phyloP scores from a whole-genome alignment of 1,140 invertebrate genomes.

The Trachelipus rathkii region DNA sequence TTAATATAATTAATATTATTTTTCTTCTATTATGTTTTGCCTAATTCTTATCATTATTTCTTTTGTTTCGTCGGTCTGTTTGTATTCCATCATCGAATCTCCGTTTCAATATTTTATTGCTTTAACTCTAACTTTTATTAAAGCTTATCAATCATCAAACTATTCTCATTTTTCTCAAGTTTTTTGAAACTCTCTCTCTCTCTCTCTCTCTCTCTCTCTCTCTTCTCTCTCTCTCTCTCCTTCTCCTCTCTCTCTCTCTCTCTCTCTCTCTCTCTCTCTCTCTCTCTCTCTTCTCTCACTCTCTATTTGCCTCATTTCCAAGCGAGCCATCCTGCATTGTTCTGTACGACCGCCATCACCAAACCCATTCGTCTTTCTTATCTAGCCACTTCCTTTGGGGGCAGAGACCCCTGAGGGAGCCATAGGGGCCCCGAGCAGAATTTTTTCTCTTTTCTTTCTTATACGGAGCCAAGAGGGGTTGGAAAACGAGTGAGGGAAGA shows the following conservation, averaged over 20 bases:
- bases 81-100: too few species aligned
- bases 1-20: too few species aligned
- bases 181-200: not conserved
- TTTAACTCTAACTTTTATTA: too few species aligned
- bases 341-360: not conserved
- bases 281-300: conserved; percentile 4
- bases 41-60: too few species aligned
- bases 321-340: not conserved
- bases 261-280: conserved; percentile 7
- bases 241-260: conserved; percentile 8
- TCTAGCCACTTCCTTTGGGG: not conserved
- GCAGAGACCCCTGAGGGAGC: not conserved
- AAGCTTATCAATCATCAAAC: too few species aligned
- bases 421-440: not conserved
- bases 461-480: not conserved
- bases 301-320: not conserved
- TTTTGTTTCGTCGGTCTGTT: too few species aligned
- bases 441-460: conserved; percentile 1
- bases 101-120: too few species aligned
- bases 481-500: too few species aligned
- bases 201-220: not conserved
- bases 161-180: too few species aligned
- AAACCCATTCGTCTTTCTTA: not conserved
- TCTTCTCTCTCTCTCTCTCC: not conserved
- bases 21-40: too few species aligned